phyloP scores from a whole-genome alignment of 2,113 vertebrate genomes.

The Merops nubicus region DNA sequence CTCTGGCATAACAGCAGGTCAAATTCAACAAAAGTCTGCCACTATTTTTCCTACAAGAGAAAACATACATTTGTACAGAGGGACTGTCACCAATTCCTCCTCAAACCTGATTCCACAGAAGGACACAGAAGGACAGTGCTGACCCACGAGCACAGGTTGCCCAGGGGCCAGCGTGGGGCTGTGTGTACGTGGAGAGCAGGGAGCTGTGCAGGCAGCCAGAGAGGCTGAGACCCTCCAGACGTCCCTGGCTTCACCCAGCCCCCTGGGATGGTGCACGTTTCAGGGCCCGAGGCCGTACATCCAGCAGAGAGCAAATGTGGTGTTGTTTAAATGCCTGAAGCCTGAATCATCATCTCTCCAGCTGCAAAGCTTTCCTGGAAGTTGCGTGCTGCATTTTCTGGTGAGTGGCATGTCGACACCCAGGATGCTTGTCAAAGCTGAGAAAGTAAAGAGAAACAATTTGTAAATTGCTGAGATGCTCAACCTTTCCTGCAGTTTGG shows the following conservation, averaged over 20 bases:
- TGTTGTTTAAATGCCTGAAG: slow-evolving; percentile 14
- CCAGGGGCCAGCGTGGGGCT: neutral
- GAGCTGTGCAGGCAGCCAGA: neutral
- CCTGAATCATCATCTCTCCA: neutral
- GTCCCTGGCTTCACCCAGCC: neutral
- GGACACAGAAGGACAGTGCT: rapidly evolving
- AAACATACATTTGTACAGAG: neutral
- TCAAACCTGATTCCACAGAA: rapidly evolving
- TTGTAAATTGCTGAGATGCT: neutral
- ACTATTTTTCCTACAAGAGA: neutral
- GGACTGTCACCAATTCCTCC: rapidly evolving
- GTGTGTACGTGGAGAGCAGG: rapidly evolving
- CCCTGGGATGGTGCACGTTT: rapidly evolving
- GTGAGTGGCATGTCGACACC: neutral
- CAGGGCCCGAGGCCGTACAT: rapidly evolving
- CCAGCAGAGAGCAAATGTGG: neutral
- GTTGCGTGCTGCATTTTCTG: neutral
- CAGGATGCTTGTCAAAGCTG: neutral
- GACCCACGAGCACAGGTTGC: rapidly evolving
- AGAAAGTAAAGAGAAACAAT: neutral
- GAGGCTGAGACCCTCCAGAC: neutral
- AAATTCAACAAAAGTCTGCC: rapidly evolving
- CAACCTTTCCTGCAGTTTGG: neutral
- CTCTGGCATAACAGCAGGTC: neutral
- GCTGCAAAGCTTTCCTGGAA: slow-evolving; percentile 15